Conservation (phyloP, 2,113 vertebrate genomes). For the Pungitius pungitius region DNA sequence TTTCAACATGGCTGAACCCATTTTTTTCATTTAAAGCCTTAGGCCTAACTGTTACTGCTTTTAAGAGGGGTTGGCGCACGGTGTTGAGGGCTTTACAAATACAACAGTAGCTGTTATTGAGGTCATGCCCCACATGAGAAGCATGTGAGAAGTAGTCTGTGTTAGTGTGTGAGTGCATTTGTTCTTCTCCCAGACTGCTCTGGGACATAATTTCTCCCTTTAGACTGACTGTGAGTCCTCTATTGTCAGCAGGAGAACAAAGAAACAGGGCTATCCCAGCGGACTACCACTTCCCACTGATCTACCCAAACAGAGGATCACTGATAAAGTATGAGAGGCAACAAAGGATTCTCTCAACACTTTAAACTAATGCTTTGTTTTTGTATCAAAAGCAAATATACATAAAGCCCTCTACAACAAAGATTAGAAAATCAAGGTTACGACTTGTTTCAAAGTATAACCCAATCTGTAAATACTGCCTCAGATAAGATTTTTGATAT, state of each 20-base stretch:
- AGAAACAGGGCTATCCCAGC: conserved; percentile 67
- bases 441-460: not conserved
- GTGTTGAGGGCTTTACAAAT: conserved; percentile 65
- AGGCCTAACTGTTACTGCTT: conserved; percentile 64
- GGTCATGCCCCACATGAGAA: conserved; percentile 78
- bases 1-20: conserved; percentile 32
- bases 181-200: conserved; percentile 69
- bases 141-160: conserved; percentile 71
- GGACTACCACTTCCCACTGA: conserved; percentile 69
- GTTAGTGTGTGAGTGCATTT: conserved; percentile 46
- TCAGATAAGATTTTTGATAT: not conserved
- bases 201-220: conserved; percentile 73
- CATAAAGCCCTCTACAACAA: not conserved
- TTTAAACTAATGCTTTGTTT: conserved; percentile 19
- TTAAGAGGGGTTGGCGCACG: conserved; percentile 64
- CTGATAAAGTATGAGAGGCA: conserved; percentile 47
- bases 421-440: no score
- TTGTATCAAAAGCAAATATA: conserved; percentile 13
- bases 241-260: conserved; percentile 79
- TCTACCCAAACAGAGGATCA: conserved; percentile 67
- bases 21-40: conserved; percentile 49
- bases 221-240: conserved; percentile 71
- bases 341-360: conserved; percentile 13
- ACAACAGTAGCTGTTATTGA: conserved; percentile 76
- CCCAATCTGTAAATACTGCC: not conserved